Conservation (phyloP, 2,113 vertebrate species). For the Psophia crepitans region DNA sequence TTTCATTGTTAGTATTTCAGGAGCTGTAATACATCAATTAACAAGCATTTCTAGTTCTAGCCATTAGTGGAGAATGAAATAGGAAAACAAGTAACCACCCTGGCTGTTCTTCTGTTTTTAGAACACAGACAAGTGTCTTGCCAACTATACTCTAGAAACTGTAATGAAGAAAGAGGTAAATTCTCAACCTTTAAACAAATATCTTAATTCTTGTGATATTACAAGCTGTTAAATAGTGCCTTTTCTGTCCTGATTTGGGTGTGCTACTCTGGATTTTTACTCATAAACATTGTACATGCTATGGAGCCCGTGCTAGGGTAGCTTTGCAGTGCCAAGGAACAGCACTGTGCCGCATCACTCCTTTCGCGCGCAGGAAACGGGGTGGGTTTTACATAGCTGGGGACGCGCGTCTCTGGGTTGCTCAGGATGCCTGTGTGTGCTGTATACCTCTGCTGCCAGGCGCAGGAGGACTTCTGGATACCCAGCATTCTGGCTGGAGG, state of each 20-base stretch:
- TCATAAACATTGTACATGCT: not conserved
- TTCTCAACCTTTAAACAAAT: not conserved
- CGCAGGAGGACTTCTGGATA: not conserved
- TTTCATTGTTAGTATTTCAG: not conserved
- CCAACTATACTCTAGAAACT: not conserved
- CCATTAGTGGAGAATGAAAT: not conserved
- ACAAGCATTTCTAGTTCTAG: not conserved
- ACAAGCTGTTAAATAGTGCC: not conserved
- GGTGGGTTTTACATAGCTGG: not conserved
- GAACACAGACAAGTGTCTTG: not conserved
- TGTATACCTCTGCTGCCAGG: not conserved
- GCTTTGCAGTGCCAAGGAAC: not conserved
- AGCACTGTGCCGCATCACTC: rapidly evolving
- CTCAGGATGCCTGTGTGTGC: not conserved
- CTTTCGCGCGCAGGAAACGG: not conserved
- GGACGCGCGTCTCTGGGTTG: not conserved
- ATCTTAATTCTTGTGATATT: not conserved
- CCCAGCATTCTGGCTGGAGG: not conserved
- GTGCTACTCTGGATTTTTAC: not conserved
- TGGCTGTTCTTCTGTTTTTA: not conserved
- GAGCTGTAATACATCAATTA: not conserved
- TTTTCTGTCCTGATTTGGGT: not conserved
- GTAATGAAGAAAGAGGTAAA: not conserved
- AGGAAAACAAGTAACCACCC: not conserved
- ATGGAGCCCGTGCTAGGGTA: not conserved